Conservation (phyloP, 1,140 invertebrate genomes). For the Procambarus virginalis region DNA sequence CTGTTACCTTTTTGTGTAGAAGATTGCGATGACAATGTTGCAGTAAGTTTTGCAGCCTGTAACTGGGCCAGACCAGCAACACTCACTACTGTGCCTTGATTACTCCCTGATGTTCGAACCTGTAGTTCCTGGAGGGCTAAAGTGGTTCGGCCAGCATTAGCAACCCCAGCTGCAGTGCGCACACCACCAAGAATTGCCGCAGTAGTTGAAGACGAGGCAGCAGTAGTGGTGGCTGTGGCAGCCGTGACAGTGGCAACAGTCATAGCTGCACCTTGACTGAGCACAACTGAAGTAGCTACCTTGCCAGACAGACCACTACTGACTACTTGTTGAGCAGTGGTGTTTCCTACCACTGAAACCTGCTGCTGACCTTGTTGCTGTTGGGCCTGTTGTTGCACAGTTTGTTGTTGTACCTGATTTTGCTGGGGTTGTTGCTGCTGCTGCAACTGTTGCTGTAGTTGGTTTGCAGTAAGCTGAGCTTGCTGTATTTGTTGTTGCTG, state of each 20-base stretch:
- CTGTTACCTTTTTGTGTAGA: conserved; percentile 61
- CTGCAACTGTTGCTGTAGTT: conserved; percentile 44
- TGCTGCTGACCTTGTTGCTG: conserved; percentile 64
- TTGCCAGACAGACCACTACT: conserved; percentile 53
- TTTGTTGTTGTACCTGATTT: conserved; percentile 47
- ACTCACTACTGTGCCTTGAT: conserved; percentile 72
- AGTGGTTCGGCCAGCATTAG: conserved; percentile 53
- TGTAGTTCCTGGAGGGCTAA: conserved; percentile 59
- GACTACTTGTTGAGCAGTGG: conserved; percentile 50
- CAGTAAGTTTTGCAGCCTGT: conserved; percentile 72
- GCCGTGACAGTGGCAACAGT: conserved; percentile 62
- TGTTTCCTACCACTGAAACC: conserved; percentile 53
- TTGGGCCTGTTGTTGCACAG: background rate
- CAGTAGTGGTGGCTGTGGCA: conserved; percentile 46
- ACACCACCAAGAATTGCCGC: conserved; percentile 56
- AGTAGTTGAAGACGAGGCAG: conserved; percentile 44
- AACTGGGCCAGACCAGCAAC: conserved; percentile 73
- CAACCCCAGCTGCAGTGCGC: conserved; percentile 43
- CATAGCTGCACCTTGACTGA: conserved; percentile 54
- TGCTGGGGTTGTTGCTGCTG: conserved; percentile 66
- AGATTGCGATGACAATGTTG: conserved; percentile 64
- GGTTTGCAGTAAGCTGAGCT: background rate
- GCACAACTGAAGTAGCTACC: conserved; percentile 61
- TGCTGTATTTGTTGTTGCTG: conserved; percentile 63
- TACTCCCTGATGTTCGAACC: conserved; percentile 58